Conservation (phyloP, 2,797 vertebrate species). For the Lophius americanus region DNA sequence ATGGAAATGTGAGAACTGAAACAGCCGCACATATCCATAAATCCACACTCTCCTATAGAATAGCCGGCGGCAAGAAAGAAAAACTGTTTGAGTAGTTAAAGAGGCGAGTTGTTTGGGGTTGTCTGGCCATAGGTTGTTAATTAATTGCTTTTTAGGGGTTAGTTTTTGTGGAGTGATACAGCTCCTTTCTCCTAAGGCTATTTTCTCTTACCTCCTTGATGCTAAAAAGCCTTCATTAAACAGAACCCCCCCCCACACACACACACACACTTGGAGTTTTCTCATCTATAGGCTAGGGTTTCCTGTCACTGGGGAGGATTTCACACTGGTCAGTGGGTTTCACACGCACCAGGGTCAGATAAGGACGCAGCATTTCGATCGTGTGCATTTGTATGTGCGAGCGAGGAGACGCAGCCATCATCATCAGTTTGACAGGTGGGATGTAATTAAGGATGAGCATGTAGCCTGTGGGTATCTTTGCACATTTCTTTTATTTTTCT, state of each 20-base stretch:
- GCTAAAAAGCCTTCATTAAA: slow-evolving; percentile 65
- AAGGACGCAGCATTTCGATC: slow-evolving; percentile 5
- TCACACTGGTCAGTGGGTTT: slow-evolving; percentile 39
- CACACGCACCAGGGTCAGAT: slow-evolving; percentile 18
- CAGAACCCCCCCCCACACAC: not conserved
- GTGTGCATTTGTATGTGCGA: slow-evolving; percentile 5
- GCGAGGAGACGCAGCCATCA: slow-evolving; percentile 6
- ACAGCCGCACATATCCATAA: not conserved
- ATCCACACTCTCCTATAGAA: slow-evolving; percentile 12
- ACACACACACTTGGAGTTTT: not conserved
- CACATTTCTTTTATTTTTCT: slow-evolving; percentile 41
- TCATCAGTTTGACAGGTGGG: slow-evolving; percentile 44
- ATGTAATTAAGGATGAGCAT: slow-evolving; percentile 44
- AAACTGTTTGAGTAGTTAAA: slow-evolving; percentile 45
- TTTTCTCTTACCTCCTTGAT: slow-evolving; percentile 62
- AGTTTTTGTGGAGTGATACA: slow-evolving; percentile 73
- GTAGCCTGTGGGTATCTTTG: slow-evolving; percentile 32
- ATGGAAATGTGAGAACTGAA: slow-evolving; percentile 11
- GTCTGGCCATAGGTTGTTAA: slow-evolving; percentile 61
- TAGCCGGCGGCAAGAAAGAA: slow-evolving; percentile 18
- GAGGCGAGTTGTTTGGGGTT: slow-evolving; percentile 34
- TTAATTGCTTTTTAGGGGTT: slow-evolving; percentile 69
- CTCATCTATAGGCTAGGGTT: slow-evolving; percentile 37
- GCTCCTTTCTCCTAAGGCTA: slow-evolving; percentile 68
- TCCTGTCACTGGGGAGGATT: slow-evolving; percentile 26